Base-by-base conservation (phyloP, 2,797 vertebrate genomes). In the Pantherophis alleghaniensis region DNA sequence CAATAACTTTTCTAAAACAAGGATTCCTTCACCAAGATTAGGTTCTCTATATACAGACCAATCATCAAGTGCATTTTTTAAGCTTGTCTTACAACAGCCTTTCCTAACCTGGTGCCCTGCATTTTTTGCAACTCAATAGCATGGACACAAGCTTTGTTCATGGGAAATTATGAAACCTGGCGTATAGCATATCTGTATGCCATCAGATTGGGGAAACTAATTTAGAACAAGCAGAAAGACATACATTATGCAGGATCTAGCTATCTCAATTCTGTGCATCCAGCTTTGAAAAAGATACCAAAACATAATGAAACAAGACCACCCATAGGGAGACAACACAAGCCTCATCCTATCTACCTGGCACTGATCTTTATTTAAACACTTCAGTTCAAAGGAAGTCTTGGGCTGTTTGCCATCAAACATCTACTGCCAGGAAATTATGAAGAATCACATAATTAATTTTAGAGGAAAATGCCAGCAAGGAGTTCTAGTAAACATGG, bases 351-450 rank as follows among this genome's bases (percentile, higher is more conserved):
- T 90, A 96, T 97, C 96, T 96, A 96, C 96, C 96, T 97, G 97
- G 97, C 96, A 97, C 96, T 96, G 97, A 95, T 96, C 95, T 97
- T 97, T 96, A 98, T 98, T 97, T 97, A 96, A 98, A 97, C 95
- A 97, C 97, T 98, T 95, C 94, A 96, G 96, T 96, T 95, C 92
- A 95, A 96, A 94, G 93, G 94, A 96, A 96, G 96, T 92, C 93
- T 94, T 91, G 91, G 95, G 96, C 95, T 92, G 91, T 91, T 93
- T 93, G 96, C 96, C 95, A 96, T 86, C 3, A 11, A 95, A 93
- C 0, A 7, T 94, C 92, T 93, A 93, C 66, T 96, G 96, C 96
- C 96, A 95, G 94, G 95, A 94, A 94, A 94, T 94, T 91, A 92
- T 94, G 94, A 89, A 96, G 93, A 91, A 93, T 95, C 96, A 95